Conservation (phyloP, 2,888 invertebrate species). For the Cenopis cana region DNA sequence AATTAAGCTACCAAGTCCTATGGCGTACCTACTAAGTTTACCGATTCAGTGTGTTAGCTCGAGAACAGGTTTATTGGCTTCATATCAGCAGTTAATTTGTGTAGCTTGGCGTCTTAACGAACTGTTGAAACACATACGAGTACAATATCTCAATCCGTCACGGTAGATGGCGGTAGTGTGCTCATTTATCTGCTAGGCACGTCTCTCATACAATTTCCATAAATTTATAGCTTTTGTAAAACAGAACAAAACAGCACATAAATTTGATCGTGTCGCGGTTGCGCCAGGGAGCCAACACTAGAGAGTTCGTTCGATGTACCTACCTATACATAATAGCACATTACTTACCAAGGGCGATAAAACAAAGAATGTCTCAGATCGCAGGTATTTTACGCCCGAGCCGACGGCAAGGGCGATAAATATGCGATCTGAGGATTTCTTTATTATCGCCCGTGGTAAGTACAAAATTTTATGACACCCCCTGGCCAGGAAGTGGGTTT, state of each 20-base stretch:
- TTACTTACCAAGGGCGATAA: too few species aligned
- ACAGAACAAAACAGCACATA: slow-evolving; percentile 46
- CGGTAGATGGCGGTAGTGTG: slow-evolving; percentile 29
- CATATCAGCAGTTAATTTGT: not conserved
- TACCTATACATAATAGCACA: too few species aligned
- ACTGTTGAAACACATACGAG: slow-evolving; percentile 2
- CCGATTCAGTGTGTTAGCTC: too few species aligned
- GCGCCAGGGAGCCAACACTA: not conserved
- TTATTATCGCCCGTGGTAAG: too few species aligned
- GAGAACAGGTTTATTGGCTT: not conserved
- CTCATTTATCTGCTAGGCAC: slow-evolving; percentile 43
- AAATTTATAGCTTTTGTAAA: slow-evolving; percentile 45
- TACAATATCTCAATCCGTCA: slow-evolving; percentile 9
- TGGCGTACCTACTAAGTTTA: too few species aligned
- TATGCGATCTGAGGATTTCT: too few species aligned
- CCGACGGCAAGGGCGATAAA: too few species aligned
- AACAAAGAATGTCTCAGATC: too few species aligned
- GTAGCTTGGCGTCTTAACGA: not conserved
- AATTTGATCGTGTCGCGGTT: slow-evolving; percentile 44
- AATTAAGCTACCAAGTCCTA: too few species aligned
- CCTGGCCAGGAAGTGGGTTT: too few species aligned
- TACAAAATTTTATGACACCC: too few species aligned
- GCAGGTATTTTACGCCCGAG: too few species aligned
- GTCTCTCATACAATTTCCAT: slow-evolving; percentile 45
- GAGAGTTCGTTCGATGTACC: slow-evolving; percentile 15